A percentile compares a stretch with the other conserved stretches of the same genome.
Evolutionary conservation across 2,113 vertebrate species (phyloP).

Genomic region (Cromileptes altivelis): DNA sequence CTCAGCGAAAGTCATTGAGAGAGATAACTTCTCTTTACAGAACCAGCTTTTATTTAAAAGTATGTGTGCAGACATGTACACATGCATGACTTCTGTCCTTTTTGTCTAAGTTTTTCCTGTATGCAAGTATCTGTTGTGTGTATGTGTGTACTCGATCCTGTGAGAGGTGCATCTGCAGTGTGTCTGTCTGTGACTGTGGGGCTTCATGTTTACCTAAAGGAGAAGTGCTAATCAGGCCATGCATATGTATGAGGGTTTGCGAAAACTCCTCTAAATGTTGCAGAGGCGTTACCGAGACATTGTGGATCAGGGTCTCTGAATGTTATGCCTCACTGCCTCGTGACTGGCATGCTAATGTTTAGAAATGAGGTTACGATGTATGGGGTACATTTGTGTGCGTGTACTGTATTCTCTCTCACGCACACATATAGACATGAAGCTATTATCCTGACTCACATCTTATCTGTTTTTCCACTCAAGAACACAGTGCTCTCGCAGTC

Average conservation of each 20-base stretch:
- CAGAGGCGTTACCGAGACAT: slow-evolving; percentile 53
- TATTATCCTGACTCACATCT: too few species aligned
- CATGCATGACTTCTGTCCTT: not conserved
- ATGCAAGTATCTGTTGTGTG: not conserved
- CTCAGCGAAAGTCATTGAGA: not conserved
- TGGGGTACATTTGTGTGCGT: slow-evolving; percentile 8
- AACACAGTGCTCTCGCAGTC: too few species aligned
- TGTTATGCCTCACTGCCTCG: slow-evolving; percentile 12
- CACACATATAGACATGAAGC: too few species aligned
- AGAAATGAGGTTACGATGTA: slow-evolving; percentile 6
- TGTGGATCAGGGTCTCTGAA: slow-evolving; percentile 35
- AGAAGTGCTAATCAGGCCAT: slow-evolving; percentile 54
- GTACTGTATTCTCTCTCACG: too few species aligned
- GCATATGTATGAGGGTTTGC: slow-evolving; percentile 60
- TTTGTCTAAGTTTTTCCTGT: not conserved
- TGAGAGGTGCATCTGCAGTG: slow-evolving; percentile 17
- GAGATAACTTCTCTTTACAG: not conserved
- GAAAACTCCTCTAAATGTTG: slow-evolving; percentile 42
- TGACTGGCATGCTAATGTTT: slow-evolving; percentile 22
- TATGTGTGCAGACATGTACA: not conserved
- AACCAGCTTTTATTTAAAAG: slow-evolving; percentile 1
- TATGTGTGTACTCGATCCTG: slow-evolving; percentile 8
- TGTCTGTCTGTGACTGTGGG: slow-evolving; percentile 27
- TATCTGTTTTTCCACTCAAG: too few species aligned
- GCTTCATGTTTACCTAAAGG: slow-evolving; percentile 59